Evolutionary conservation across 2,888 invertebrate genomes (phyloP).

Genomic region (Pollenia angustigena): DNA sequence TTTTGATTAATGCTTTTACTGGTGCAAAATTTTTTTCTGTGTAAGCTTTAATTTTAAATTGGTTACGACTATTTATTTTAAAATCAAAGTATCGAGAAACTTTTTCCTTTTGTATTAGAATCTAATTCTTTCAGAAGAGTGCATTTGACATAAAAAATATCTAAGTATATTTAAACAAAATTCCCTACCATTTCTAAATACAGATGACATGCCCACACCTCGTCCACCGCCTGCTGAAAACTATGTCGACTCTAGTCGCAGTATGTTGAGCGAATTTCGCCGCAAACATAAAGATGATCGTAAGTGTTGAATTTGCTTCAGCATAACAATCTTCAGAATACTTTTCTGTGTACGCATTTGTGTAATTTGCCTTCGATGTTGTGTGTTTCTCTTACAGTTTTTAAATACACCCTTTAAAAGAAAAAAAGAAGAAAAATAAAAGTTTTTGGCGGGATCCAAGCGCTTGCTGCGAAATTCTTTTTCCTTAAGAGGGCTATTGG

Average conservation of each 20-base stretch:
- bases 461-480: slow-evolving; percentile 64
- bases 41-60: too few relatives aligned
- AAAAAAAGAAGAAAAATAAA: background rate
- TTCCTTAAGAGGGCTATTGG: slow-evolving; percentile 65
- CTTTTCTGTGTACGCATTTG: slow-evolving; percentile 45
- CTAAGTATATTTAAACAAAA: slow-evolving; percentile 1
- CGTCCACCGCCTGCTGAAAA: slow-evolving; percentile 82
- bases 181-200: slow-evolving; percentile 40
- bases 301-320: slow-evolving; percentile 84
- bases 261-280: slow-evolving; percentile 85
- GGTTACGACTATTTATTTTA: too few relatives aligned
- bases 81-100: too few relatives aligned
- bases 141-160: background rate
- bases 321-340: slow-evolving; percentile 53
- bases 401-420: slow-evolving; percentile 27
- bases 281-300: slow-evolving; percentile 88
- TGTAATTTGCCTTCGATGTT: slow-evolving; percentile 80
- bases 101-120: slow-evolving; percentile 8
- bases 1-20: too few relatives aligned
- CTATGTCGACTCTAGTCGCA: slow-evolving; percentile 82
- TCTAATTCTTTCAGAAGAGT: background rate
- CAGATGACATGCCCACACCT: slow-evolving; percentile 83
- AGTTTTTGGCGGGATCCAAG: slow-evolving; percentile 48
- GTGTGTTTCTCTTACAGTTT: slow-evolving; percentile 76
- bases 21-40: too few relatives aligned